These are phyloP conservation scores for Caenorhabditis parvicauda DNA, from an alignment of 2,888 invertebrate genomes.

Conservation along the genomic window DNA sequence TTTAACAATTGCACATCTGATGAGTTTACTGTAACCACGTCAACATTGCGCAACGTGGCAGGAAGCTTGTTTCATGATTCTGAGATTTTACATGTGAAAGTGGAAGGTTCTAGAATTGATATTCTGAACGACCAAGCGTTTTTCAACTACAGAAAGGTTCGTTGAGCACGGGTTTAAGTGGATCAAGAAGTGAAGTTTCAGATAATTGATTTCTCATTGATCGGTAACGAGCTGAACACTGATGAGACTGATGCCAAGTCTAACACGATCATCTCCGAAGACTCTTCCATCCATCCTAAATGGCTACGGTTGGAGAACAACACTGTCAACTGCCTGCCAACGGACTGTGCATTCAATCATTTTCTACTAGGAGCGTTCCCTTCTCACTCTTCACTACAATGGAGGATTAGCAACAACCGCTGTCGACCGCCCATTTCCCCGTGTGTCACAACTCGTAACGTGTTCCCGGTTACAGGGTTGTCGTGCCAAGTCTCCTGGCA, in stretches of 20 bases:
- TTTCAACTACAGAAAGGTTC: neutral
- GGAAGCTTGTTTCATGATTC: constrained; percentile 8
- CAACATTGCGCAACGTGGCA: too few relatives aligned
- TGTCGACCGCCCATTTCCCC: constrained; percentile 18
- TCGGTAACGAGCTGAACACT: too few relatives aligned
- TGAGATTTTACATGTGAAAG: neutral
- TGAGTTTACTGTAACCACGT: too few relatives aligned
- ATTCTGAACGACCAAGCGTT: neutral
- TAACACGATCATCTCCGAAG: constrained; percentile 3
- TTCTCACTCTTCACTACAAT: constrained; percentile 18
- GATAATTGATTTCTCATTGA: too few relatives aligned
- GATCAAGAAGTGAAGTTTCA: neutral
- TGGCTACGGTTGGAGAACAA: constrained; percentile 22
- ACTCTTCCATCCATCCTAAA: constrained; percentile 12
- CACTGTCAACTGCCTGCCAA: constrained; percentile 20
- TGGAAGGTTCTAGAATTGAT: constrained; percentile 14
- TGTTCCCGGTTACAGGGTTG: constrained; percentile 11
- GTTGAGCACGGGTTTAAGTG: neutral
- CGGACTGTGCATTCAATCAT: constrained; percentile 19
- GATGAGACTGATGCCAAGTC: neutral
- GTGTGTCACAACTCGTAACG: constrained; percentile 9
- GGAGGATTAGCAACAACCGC: constrained; percentile 19
- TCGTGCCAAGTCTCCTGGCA: constrained; percentile 13
- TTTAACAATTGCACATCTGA: too few relatives aligned
- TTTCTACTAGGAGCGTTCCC: constrained; percentile 24